Evolutionary conservation across 2,888 invertebrate genomes (phyloP).

Genomic region (Acanthococcus lagerstroemiae): DNA sequence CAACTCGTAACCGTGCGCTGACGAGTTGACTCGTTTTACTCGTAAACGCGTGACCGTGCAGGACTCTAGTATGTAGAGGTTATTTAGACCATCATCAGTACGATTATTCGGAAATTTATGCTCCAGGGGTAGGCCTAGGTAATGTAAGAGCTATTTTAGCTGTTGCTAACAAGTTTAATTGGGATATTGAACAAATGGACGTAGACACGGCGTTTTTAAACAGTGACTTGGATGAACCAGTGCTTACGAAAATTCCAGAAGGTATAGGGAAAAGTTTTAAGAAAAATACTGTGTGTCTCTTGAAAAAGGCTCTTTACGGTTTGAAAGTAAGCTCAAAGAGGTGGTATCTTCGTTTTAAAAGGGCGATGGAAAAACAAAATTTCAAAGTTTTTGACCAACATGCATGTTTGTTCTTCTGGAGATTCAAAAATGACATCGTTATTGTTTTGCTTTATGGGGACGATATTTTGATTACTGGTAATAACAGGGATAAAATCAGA

Average conservation of each 20-base stretch:
- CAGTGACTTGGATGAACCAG: background rate
- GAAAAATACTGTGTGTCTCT: background rate
- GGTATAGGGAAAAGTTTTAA: background rate
- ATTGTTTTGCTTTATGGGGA: background rate
- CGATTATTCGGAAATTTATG: background rate
- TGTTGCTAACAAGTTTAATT: background rate
- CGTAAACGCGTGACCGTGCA: too few species aligned
- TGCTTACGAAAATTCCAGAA: background rate
- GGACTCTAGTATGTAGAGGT: background rate
- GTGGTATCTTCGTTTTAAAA: background rate
- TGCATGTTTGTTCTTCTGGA: background rate
- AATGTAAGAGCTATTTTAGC: background rate
- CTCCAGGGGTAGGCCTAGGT: background rate
- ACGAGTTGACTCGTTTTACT: too few species aligned
- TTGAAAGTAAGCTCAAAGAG: background rate
- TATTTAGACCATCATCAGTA: too few species aligned
- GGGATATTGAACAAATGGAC: background rate
- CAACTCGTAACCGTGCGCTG: too few species aligned
- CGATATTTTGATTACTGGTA: background rate
- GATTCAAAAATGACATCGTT: background rate
- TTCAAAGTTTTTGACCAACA: background rate
- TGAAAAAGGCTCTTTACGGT: background rate
- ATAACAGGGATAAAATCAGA: background rate
- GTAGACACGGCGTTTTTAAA: background rate
- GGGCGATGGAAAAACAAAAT: background rate